Percentiles rank a stretch among this genome's conserved stretches.
Conservation (phyloP, 2,797 vertebrate species). For the Taeniopygia guttata region DNA sequence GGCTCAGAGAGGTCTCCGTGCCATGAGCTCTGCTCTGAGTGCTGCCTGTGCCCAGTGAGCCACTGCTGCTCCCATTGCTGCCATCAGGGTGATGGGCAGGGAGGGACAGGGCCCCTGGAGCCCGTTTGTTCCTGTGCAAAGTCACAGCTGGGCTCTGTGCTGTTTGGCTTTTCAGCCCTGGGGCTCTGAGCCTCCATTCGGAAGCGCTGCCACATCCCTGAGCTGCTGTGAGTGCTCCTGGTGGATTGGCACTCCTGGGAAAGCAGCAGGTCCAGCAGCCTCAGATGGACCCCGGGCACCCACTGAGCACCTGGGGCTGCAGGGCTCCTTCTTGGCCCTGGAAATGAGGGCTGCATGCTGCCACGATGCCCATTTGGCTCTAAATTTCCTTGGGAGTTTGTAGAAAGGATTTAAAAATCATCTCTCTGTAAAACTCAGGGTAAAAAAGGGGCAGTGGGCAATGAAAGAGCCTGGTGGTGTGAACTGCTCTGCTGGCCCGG, state of each 20-base stretch:
- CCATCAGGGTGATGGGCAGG: not conserved
- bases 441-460: rapidly evolving
- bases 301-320: not conserved
- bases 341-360: not conserved
- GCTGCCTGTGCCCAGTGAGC: not conserved
- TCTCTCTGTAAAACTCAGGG: not conserved
- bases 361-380: rapidly evolving
- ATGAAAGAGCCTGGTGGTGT: not conserved
- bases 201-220: rapidly evolving
- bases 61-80: rapidly evolving
- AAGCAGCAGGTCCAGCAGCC: not conserved
- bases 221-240: not conserved
- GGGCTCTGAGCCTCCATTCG: rapidly evolving
- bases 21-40: not conserved
- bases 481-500: not conserved
- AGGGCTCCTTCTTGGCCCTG: not conserved
- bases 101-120: rapidly evolving
- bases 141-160: not conserved
- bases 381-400: not conserved
- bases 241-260: rapidly evolving
- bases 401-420: not conserved
- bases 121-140: not conserved
- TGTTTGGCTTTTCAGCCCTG: not conserved
- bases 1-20: rapidly evolving
- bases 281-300: not conserved